Base-by-base conservation (phyloP, 2,888 invertebrate species). In the Dolichomitus sp. region DNA sequence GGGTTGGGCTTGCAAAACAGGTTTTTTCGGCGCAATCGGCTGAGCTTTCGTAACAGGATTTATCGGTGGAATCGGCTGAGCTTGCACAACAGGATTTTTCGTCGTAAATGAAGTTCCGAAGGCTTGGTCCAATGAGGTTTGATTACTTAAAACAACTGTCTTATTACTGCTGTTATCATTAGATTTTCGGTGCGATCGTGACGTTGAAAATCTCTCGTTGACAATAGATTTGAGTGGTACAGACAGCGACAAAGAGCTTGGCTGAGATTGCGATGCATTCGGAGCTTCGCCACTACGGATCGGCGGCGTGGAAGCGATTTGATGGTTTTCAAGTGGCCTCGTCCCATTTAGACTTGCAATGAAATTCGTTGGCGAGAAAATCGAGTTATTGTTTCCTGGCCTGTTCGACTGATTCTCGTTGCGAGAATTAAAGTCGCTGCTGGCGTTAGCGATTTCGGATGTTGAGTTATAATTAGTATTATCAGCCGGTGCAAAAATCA, bases 401-500 rank as follows among this genome's bases (percentile, higher is more conserved):
- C 12, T 54, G 27, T 23, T 54, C 23, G 23, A 1, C 33, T n/a
- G 14, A 33, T 30, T 33, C 1, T 7, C 59, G 59, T 17, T 33
- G 7, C 54, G 11, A 54, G 4, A 1, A 27, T 23, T 33, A 0
- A 0, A 1, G n/a, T 33, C 33, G 0, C 2, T 40, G 0, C 2
- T 40, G 7, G 42, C 57, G 6, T 9, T 14, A 11, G 2, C 27
- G 19, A 57, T 37, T 5, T 14, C 17, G 0, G 17, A 1, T 2
- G 33, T 37, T 12, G n/a, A 17, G 48, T 61, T 63, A 1, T 72
- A 27, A 45, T 6, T 37, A 6, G 57, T 57, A 14, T 11, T 52
- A 1, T 70, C 69, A 11, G 75, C 11, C 9, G 75, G 11, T 2
- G 76, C n/a, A 3, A 83, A 33, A 14, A 83, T 68, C 23, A 83